These are phyloP conservation scores for Antechinus flavipes DNA, from an alignment of 2,113 vertebrate species.

Conservation along the genomic window DNA sequence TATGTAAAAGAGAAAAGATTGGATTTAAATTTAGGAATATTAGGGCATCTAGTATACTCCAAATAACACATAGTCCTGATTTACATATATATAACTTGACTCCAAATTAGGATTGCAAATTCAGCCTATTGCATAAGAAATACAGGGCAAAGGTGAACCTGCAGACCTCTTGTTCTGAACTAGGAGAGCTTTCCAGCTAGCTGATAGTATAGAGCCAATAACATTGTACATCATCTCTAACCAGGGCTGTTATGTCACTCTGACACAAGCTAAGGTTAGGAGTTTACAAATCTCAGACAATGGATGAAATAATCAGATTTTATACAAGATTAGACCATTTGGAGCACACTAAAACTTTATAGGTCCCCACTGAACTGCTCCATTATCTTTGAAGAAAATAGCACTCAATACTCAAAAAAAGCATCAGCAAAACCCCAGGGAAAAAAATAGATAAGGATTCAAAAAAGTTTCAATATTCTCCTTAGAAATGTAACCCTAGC, in stretches of 20 bases:
- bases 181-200: background rate
- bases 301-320: background rate
- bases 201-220: background rate
- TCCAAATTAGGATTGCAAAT: background rate
- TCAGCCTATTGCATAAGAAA: background rate
- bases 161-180: background rate
- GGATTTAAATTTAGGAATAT: background rate
- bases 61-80: background rate
- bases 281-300: background rate
- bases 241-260: background rate
- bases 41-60: background rate
- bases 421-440: background rate
- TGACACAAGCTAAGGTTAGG: background rate
- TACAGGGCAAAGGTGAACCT: background rate
- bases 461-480: background rate
- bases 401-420: background rate
- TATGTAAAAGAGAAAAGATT: background rate
- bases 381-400: background rate
- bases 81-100: background rate
- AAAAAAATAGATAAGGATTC: background rate
- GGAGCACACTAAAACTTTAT: background rate
- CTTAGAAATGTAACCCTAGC: background rate
- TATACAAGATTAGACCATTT: background rate
- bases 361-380: background rate
- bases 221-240: background rate